Evolutionary conservation across 2,113 vertebrate species (phyloP).

Genomic region (Pteropus alecto): DNA sequence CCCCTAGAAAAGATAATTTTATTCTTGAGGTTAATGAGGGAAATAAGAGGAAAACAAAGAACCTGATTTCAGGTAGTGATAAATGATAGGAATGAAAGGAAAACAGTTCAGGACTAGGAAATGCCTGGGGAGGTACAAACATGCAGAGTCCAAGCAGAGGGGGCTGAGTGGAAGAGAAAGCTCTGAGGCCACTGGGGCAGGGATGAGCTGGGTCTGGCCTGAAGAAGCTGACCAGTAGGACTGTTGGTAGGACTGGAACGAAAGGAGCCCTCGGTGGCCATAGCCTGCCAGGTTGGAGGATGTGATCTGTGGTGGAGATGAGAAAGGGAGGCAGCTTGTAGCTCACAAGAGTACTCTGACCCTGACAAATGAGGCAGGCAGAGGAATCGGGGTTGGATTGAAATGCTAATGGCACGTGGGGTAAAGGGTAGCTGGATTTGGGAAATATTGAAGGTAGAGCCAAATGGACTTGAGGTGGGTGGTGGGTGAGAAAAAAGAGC

Average conservation of each 20-base stretch:
- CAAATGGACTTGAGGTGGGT: background rate
- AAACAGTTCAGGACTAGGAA: background rate
- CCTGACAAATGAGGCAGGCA: background rate
- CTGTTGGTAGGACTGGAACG: background rate
- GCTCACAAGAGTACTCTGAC: background rate
- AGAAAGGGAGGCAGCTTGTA: background rate
- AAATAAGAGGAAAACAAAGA: background rate
- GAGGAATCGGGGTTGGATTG: background rate
- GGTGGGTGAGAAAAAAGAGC: background rate
- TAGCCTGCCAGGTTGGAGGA: background rate
- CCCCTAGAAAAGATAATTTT: background rate
- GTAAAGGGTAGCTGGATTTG: background rate
- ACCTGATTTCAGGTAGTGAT: background rate
- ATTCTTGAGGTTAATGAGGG: background rate
- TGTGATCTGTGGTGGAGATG: background rate
- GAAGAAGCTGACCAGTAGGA: background rate
- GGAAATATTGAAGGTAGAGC: background rate
- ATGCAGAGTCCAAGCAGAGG: background rate
- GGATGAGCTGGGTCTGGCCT: background rate
- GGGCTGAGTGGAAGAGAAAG: background rate
- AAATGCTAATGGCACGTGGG: background rate
- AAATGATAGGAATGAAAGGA: background rate
- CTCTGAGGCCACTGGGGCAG: background rate
- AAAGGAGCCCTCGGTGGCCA: background rate
- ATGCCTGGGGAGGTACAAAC: background rate